These are phyloP conservation scores for Heterotilapia buettikoferi DNA, from an alignment of 2,113 vertebrate species.

Conservation along the genomic window DNA sequence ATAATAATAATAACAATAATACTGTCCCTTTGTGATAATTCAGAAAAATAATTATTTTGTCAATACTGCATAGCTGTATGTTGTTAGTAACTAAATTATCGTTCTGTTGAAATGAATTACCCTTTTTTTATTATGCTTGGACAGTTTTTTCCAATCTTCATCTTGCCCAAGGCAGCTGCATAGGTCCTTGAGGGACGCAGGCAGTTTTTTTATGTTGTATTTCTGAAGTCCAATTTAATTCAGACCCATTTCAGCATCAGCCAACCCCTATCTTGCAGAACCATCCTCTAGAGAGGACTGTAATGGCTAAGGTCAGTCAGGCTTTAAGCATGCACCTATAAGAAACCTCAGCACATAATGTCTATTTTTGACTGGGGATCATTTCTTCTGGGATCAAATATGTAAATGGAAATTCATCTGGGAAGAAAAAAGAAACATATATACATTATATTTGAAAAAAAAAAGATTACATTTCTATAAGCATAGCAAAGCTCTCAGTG, in stretches of 20 bases:
- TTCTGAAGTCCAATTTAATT: conserved; percentile 40
- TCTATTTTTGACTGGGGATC: conserved; percentile 23
- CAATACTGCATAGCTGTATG: background rate
- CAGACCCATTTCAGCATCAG: conserved; percentile 35
- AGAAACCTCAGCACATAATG: conserved; percentile 47
- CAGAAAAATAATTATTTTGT: background rate
- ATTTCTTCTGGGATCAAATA: conserved; percentile 18
- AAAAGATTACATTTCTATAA: background rate
- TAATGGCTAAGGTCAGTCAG: conserved; percentile 50
- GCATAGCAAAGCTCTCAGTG: background rate
- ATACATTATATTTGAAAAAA: background rate
- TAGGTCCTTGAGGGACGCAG: conserved; percentile 20
- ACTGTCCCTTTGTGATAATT: background rate
- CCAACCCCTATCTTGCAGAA: conserved; percentile 24
- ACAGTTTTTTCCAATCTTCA: conserved; percentile 16
- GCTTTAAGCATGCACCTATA: conserved; percentile 20
- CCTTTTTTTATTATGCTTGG: conserved; percentile 10
- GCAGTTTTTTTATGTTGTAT: background rate
- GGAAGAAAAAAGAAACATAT: background rate
- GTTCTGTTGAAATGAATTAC: conserved; percentile 28
- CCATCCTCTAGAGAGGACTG: conserved; percentile 36
- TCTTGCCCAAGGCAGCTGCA: conserved; percentile 14
- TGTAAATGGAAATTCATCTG: background rate
- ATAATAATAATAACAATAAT: background rate
- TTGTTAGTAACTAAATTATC: conserved; percentile 20